These are phyloP conservation scores for Pogonophryne albipinna DNA, from an alignment of 2,797 vertebrate genomes.

Conservation along the genomic window DNA sequence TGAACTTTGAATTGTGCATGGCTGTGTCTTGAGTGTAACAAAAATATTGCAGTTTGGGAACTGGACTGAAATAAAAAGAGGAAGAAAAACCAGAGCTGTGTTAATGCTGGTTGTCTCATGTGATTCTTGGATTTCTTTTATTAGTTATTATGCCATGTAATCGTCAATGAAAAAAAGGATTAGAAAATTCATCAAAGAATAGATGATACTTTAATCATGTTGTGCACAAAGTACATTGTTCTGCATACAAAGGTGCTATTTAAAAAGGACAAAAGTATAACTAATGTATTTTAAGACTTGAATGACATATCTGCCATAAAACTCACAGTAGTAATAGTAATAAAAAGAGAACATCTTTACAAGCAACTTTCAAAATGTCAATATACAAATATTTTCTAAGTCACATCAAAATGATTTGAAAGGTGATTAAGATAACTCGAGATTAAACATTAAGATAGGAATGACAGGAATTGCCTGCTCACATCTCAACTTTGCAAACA, in stretches of 20 bases:
- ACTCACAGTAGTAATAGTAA: slow-evolving; percentile 30
- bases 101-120: slow-evolving; percentile 1
- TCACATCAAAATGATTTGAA: slow-evolving; percentile 26
- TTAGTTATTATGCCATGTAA: neutral
- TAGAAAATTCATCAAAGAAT: neutral
- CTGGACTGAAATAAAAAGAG: slow-evolving; percentile 92
- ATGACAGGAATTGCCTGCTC: neutral
- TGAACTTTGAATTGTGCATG: slow-evolving; percentile 99
- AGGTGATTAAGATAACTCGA: neutral
- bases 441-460: neutral
- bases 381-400: slow-evolving; percentile 42
- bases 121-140: slow-evolving; percentile 18
- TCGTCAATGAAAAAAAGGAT: slow-evolving; percentile 4
- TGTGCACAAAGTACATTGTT: neutral
- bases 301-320: neutral
- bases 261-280: neutral
- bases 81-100: slow-evolving; percentile 61
- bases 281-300: slow-evolving; percentile 20
- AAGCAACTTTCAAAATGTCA: slow-evolving; percentile 18
- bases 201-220: slow-evolving; percentile 11
- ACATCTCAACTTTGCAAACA: slow-evolving; percentile 15
- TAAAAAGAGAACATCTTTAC: slow-evolving; percentile 26
- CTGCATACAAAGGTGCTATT: slow-evolving; percentile 2
- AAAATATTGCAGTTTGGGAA: slow-evolving; percentile 94
- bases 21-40: slow-evolving; percentile 99